These are phyloP conservation scores for Exocentrus adspersus DNA, from an alignment of 2,888 invertebrate genomes.

Conservation along the genomic window DNA sequence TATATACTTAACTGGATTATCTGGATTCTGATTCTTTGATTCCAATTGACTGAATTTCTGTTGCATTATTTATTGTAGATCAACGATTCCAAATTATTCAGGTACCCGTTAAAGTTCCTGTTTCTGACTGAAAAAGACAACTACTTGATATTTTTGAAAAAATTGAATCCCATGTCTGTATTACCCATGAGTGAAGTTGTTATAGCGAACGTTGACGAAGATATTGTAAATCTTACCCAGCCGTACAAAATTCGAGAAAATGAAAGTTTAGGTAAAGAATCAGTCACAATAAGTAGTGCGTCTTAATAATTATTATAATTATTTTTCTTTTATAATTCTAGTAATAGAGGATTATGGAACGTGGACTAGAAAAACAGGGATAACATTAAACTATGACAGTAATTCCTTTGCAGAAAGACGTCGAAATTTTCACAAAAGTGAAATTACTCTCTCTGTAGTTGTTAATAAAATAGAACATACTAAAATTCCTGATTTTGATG, in stretches of 20 bases:
- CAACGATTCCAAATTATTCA: conserved; percentile 22
- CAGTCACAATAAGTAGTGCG: no score
- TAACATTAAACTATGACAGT: conserved; percentile 19
- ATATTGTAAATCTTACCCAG: conserved; percentile 28
- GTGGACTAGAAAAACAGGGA: conserved; percentile 33
- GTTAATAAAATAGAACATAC: conserved; percentile 36
- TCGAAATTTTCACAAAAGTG: conserved; percentile 35
- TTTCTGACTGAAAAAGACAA: conserved; percentile 20
- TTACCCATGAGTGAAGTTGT: conserved; percentile 33
- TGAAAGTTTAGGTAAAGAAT: conserved; percentile 21
- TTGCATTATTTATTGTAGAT: conserved; percentile 32
- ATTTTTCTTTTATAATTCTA: conserved; percentile 10
- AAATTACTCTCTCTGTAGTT: conserved; percentile 26
- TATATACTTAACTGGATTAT: no score
- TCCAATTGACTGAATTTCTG: no score
- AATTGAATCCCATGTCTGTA: conserved; percentile 12
- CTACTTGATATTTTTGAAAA: conserved; percentile 14
- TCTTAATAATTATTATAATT: background rate
- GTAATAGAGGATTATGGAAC: conserved; percentile 39
- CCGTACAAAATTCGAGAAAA: conserved; percentile 34
- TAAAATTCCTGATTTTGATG: conserved; percentile 33
- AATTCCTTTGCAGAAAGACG: conserved; percentile 29
- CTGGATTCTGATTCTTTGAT: no score
- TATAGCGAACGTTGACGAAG: conserved; percentile 22
- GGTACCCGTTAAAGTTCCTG: conserved; percentile 31